Conservation (phyloP, 2,797 vertebrate genomes). For the Remorina albescens region DNA sequence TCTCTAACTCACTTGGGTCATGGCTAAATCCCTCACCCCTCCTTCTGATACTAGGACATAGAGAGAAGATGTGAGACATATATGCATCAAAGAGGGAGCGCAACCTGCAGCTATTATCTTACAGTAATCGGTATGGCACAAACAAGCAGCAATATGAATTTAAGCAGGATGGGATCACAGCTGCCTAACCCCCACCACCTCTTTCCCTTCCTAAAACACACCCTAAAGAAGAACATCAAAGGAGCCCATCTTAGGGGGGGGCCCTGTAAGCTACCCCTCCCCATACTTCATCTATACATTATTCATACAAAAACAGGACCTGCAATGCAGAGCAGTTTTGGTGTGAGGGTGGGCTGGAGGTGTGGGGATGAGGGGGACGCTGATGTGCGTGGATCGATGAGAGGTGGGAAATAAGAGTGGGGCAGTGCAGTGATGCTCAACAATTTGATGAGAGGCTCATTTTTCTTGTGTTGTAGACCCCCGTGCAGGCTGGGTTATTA, state of each 20-base stretch:
- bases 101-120: constrained; percentile 7
- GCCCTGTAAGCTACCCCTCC: constrained; percentile 23
- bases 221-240: constrained; percentile 31
- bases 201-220: neutral
- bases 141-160: constrained; percentile 5
- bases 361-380: constrained; percentile 14
- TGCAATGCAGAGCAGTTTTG: constrained; percentile 74
- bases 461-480: constrained; percentile 72
- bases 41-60: neutral
- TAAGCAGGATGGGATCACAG: neutral
- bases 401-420: constrained; percentile 54
- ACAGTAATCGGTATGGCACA: constrained; percentile 7
- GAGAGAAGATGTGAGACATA: neutral
- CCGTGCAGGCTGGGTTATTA: constrained; percentile 70
- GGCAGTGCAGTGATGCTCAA: constrained; percentile 67
- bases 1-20: constrained; percentile 15
- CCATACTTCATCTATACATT: constrained; percentile 67
- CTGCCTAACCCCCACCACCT: too few relatives aligned
- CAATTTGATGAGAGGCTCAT: constrained; percentile 75
- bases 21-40: constrained; percentile 1
- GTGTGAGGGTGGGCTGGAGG: constrained; percentile 47
- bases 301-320: constrained; percentile 78
- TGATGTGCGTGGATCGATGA: constrained; percentile 58
- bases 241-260: constrained; percentile 39
- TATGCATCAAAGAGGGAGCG: neutral